phyloP scores from a whole-genome alignment of 1,140 invertebrate species.

The Atta cephalotes region DNA sequence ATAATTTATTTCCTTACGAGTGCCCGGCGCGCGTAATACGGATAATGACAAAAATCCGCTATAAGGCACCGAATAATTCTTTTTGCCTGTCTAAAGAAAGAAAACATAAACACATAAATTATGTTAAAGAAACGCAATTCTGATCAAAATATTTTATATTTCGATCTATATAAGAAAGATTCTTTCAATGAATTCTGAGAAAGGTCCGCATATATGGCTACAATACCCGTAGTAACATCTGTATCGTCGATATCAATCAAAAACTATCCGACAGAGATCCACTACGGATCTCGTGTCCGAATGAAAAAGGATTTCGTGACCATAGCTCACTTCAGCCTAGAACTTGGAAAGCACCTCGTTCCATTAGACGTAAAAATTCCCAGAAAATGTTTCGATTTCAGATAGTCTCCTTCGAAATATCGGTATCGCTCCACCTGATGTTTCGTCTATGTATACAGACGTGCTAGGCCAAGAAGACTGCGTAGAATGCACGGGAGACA shows the following conservation, averaged over 20 bases:
- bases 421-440: slow-evolving; percentile 46
- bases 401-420: slow-evolving; percentile 57
- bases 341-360: slow-evolving; percentile 50
- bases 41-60: slow-evolving; percentile 77
- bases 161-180: background rate
- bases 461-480: slow-evolving; percentile 46
- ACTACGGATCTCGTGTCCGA: background rate
- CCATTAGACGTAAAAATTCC: slow-evolving; percentile 72
- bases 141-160: background rate
- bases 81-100: slow-evolving; percentile 47
- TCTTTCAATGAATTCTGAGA: background rate
- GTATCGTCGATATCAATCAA: slow-evolving; percentile 49
- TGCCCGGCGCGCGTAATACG: slow-evolving; percentile 66
- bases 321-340: slow-evolving; percentile 14
- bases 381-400: slow-evolving; percentile 71
- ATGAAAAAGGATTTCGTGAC: slow-evolving; percentile 64
- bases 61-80: slow-evolving; percentile 62
- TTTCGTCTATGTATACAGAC: slow-evolving; percentile 30
- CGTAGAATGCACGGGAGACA: slow-evolving; percentile 1
- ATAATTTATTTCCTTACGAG: slow-evolving; percentile 80
- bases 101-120: slow-evolving; percentile 54
- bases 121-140: slow-evolving; percentile 1
- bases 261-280: slow-evolving; percentile 41
- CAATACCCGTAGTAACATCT: slow-evolving; percentile 40
- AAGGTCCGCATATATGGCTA: background rate